Percentiles rank a stretch among this genome's conserved stretches.
Conservation (phyloP, 2,888 invertebrate genomes). For the Aleiodes testaceus region DNA sequence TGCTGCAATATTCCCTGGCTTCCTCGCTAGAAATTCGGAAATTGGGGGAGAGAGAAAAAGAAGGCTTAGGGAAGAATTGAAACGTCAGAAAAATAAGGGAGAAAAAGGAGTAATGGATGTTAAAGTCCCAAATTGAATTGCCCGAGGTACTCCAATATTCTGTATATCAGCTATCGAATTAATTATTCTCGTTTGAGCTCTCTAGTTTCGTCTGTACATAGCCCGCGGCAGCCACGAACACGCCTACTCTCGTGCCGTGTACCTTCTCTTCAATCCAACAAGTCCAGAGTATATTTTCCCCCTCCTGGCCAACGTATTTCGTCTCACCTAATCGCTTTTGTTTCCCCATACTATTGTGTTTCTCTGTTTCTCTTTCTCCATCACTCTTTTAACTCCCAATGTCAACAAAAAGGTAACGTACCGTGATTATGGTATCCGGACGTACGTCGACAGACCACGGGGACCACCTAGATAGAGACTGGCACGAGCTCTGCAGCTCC, state of each 20-base stretch:
- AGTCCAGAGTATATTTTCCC: constrained; percentile 26
- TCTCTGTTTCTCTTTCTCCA: constrained; percentile 31
- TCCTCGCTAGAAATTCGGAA: constrained; percentile 4
- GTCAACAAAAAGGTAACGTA: constrained; percentile 54
- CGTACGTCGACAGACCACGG: constrained; percentile 48
- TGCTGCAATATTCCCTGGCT: too few species aligned
- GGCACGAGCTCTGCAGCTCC: constrained; percentile 38
- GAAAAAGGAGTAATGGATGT: constrained; percentile 3
- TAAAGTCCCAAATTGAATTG: constrained; percentile 6
- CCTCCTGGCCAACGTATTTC: constrained; percentile 41
- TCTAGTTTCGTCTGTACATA: constrained; percentile 34
- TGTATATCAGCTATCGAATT: constrained; percentile 35
- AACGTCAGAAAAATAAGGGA: not conserved
- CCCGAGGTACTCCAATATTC: constrained; percentile 31
- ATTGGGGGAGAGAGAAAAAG: constrained; percentile 38
- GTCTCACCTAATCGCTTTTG: constrained; percentile 47
- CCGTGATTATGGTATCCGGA: constrained; percentile 57
- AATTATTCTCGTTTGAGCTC: constrained; percentile 38
- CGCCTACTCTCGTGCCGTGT: constrained; percentile 50
- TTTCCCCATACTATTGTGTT: constrained; percentile 40
- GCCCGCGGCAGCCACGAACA: constrained; percentile 49
- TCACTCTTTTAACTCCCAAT: constrained; percentile 25
- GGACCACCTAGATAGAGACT: constrained; percentile 51
- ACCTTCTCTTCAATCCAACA: constrained; percentile 32
- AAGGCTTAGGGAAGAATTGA: constrained; percentile 53